Evolutionary conservation across 2,888 invertebrate genomes (phyloP).

Genomic region (Schizaphis graminum): DNA sequence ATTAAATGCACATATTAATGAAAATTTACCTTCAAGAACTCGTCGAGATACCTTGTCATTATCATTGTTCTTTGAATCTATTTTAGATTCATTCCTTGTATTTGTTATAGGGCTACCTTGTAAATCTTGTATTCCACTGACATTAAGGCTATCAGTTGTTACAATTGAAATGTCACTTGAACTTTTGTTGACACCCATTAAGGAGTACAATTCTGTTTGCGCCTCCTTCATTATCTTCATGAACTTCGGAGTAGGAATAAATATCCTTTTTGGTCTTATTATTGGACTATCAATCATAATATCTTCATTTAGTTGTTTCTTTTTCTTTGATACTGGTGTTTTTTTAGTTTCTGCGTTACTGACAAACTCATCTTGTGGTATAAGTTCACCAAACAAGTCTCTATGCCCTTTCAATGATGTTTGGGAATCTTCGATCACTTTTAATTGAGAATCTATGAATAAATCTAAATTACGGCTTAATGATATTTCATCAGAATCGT

Average conservation of each 20-base stretch:
- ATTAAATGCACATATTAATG: background rate
- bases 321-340: background rate
- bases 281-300: background rate
- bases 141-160: conserved; percentile 21
- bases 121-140: conserved; percentile 54
- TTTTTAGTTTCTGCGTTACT: background rate
- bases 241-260: conserved; percentile 50
- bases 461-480: background rate
- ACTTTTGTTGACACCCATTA: conserved; percentile 55
- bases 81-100: background rate
- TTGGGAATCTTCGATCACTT: conserved; percentile 23
- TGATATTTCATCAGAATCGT: background rate
- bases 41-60: background rate
- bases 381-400: conserved; percentile 58
- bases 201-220: conserved; percentile 43
- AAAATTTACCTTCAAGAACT: conserved; percentile 42
- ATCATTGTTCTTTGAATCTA: background rate
- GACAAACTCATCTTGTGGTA: background rate
- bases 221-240: conserved; percentile 51
- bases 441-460: background rate
- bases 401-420: conserved; percentile 26
- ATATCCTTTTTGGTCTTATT: background rate
- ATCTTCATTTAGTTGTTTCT: background rate
- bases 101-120: background rate
- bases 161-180: conserved; percentile 18